Evolutionary conservation across 37 sponge, comb jelly and placozoan genomes (phyloP), one percentile per base, ranked within the genome.

Genomic region (Amphimedon queenslandica): DNA sequence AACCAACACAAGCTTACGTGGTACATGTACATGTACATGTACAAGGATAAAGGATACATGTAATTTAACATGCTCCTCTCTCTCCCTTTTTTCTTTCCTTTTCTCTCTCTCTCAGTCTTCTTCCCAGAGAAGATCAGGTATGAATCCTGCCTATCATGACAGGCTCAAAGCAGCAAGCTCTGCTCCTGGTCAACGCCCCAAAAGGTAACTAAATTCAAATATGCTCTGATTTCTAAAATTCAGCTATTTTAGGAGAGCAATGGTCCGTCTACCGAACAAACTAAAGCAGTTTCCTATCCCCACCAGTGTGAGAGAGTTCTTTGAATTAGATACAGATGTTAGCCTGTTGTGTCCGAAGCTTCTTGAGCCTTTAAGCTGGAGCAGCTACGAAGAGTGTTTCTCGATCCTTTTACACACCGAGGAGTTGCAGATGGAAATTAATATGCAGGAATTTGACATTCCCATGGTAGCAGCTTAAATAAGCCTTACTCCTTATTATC

Each of bases 371-470:
- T 68, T 84, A 33, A 73, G 67, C 27, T 74, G 55, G 74, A 71
- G 81, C 29, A 80, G 69, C 66, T 87, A 87, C 63, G 6, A 11
- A 21, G 70, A 70, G 4, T 66, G 67, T 27, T 87, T 87, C 71
- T 43, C 55, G 24, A 51, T 73, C 20, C 82, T 87, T 4, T 65
- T 87, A n/a, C 66, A 42, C 29, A 27, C 70, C 34, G 83, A 82
- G 55, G 88, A 87, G 55, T 3, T 87, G 35, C 51, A 68, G 47
- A 77, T 64, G 41, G 88, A 87, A 35, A 47, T 29, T 1, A 64
- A 81, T 34, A 80, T 87, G 27, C 61, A 73, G 40, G 25, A 76
- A 66, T 82, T 77, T 81, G 88, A 81, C 73, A 71, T 87, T 43
- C 30, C 28, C 39, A 20, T 28, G 23, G 88, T 81, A 30, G 57